A percentile compares a stretch with the other conserved stretches of the same genome.
Conservation (phyloP, 2,113 vertebrate species). For the Phyllostomus discolor region DNA sequence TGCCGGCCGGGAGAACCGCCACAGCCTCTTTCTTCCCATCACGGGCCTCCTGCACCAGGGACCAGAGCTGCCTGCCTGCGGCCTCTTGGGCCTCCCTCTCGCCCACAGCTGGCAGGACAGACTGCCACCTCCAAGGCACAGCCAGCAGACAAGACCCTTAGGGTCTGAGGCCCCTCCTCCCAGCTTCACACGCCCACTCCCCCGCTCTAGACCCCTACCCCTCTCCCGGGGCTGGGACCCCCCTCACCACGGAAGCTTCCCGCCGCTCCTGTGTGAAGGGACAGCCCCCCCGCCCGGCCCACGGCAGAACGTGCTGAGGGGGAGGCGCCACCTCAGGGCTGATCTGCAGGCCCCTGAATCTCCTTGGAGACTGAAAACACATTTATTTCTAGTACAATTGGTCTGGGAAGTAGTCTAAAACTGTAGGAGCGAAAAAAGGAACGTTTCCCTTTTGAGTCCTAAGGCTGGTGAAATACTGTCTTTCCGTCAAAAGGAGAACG, state of each 20-base stretch:
- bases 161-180: background rate
- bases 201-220: accelerated
- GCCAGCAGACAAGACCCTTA: background rate
- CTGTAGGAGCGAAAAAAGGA: background rate
- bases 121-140: background rate
- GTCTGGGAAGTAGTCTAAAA: background rate
- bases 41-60: background rate
- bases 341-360: background rate
- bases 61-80: background rate
- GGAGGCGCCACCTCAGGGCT: background rate
- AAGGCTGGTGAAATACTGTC: background rate
- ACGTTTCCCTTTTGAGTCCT: background rate
- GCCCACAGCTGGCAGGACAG: background rate
- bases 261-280: background rate
- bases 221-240: background rate
- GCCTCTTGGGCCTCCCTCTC: background rate
- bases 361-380: background rate
- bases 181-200: background rate
- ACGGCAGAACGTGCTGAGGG: background rate
- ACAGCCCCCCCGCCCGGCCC: background rate
- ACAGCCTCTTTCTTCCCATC: background rate
- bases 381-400: background rate
- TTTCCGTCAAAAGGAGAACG: background rate
- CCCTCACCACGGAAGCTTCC: background rate
- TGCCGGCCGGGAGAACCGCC: accelerated